phyloP scores from a whole-genome alignment of 2,113 vertebrate species.

The Chitala chitala region DNA sequence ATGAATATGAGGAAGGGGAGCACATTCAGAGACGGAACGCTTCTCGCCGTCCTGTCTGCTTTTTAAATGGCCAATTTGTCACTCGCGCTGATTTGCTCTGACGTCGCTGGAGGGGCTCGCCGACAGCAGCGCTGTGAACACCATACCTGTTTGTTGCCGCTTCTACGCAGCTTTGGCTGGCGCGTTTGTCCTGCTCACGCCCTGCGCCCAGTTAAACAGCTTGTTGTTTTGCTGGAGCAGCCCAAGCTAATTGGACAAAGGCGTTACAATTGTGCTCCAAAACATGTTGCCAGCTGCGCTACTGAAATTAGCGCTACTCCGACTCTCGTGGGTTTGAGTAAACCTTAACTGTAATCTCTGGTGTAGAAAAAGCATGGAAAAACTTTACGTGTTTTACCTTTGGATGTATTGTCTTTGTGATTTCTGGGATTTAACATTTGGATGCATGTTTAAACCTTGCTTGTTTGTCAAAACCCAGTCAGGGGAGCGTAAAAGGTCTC shows the following conservation, averaged over 20 bases:
- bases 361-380: too few relatives aligned
- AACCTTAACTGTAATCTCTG: too few relatives aligned
- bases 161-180: too few relatives aligned
- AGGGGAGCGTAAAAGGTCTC: background rate
- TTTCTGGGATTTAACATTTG: too few relatives aligned
- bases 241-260: too few relatives aligned
- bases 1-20: constrained; percentile 50
- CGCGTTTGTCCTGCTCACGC: too few relatives aligned
- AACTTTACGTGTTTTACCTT: too few relatives aligned
- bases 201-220: too few relatives aligned
- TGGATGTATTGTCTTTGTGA: background rate
- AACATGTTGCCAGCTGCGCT: too few relatives aligned
- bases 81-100: constrained; percentile 60
- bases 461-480: background rate
- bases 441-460: background rate
- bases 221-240: too few relatives aligned
- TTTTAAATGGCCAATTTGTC: constrained; percentile 58
- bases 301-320: too few relatives aligned
- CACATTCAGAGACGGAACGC: constrained; percentile 48
- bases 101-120: constrained; percentile 48
- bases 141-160: constrained; percentile 14
- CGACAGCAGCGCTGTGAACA: constrained; percentile 33
- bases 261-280: background rate
- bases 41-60: constrained; percentile 40
- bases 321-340: too few relatives aligned